Conservation (phyloP, 1,140 invertebrate genomes). For the Macrobrachium nipponense region DNA sequence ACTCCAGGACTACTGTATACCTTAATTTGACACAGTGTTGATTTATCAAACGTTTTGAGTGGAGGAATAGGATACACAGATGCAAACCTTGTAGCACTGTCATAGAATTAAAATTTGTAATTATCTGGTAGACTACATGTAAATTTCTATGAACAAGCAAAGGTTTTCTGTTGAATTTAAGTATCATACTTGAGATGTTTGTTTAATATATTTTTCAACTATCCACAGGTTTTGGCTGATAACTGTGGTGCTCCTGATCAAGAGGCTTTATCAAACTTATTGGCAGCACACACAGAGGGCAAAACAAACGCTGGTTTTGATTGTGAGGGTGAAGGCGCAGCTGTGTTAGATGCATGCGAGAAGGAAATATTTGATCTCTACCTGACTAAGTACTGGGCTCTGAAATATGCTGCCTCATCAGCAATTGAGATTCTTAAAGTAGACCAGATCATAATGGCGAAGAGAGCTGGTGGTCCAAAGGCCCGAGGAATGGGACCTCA, state of each 20-base stretch:
- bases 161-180: neutral
- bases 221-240: slow-evolving; percentile 79
- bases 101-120: too few species aligned
- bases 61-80: too few species aligned
- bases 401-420: slow-evolving; percentile 94
- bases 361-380: slow-evolving; percentile 87
- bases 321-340: slow-evolving; percentile 72
- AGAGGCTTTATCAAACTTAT: slow-evolving; percentile 89
- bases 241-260: slow-evolving; percentile 92
- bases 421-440: slow-evolving; percentile 93
- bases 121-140: too few species aligned
- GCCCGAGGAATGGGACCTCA: slow-evolving; percentile 74
- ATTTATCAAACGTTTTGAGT: too few species aligned
- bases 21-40: too few species aligned
- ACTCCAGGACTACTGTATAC: too few species aligned
- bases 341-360: slow-evolving; percentile 81
- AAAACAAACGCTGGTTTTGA: slow-evolving; percentile 88
- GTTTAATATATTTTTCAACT: neutral
- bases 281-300: slow-evolving; percentile 91
- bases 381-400: slow-evolving; percentile 89
- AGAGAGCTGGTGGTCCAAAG: slow-evolving; percentile 95
- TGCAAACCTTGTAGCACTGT: too few species aligned
- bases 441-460: slow-evolving; percentile 99
- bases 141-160: neutral
- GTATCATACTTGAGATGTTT: neutral